These are phyloP conservation scores for Mesodorylaimus sp. DNA, from an alignment of 2,888 invertebrate genomes.

Conservation along the genomic window DNA sequence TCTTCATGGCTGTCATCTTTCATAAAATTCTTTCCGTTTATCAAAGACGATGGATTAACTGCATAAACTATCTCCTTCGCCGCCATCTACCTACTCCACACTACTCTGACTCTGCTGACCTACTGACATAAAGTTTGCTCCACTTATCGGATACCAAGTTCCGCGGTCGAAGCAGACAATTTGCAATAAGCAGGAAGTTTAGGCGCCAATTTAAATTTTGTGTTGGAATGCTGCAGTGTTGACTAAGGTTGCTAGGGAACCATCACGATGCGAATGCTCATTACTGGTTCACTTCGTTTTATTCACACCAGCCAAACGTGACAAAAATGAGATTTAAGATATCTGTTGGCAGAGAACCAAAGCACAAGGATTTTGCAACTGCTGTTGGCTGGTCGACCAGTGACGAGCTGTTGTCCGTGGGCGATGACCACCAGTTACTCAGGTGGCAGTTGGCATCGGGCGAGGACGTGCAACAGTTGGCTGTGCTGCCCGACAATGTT, in stretches of 20 bases:
- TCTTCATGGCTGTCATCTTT: background rate
- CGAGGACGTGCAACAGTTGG: slow-evolving; percentile 49
- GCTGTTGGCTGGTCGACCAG: slow-evolving; percentile 82
- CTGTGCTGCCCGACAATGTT: slow-evolving; percentile 60
- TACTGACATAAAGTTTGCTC: no score
- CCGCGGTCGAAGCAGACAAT: no score
- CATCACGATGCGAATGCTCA: background rate
- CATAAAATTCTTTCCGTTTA: background rate
- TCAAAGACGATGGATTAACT: background rate
- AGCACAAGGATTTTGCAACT: slow-evolving; percentile 53
- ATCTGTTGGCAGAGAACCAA: slow-evolving; percentile 52
- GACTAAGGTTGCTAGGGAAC: no score
- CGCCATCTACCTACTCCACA: no score
- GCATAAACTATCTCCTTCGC: background rate
- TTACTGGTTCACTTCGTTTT: background rate
- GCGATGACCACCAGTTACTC: slow-evolving; percentile 75
- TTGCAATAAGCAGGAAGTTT: no score
- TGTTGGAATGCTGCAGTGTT: no score
- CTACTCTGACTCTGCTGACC: no score
- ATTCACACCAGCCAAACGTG: background rate
- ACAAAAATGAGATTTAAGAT: slow-evolving; percentile 59
- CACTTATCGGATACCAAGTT: no score
- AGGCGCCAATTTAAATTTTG: no score
- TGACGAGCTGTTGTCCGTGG: slow-evolving; percentile 78
- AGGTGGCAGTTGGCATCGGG: slow-evolving; percentile 68